Evolutionary conservation across 1,140 invertebrate genomes (phyloP).

Genomic region (Latrodectus geometricus): DNA sequence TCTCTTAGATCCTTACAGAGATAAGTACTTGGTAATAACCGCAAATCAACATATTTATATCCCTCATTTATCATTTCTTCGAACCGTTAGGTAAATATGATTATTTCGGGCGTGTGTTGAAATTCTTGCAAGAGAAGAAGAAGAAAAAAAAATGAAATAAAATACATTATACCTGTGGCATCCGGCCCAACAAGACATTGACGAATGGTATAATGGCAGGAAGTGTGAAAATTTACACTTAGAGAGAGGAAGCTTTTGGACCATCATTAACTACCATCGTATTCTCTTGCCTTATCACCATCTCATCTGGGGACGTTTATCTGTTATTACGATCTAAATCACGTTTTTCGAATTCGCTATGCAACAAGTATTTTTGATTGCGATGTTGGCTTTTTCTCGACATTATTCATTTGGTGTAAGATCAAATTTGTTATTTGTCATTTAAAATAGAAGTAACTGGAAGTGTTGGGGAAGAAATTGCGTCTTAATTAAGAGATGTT

Average conservation of each 20-base stretch:
- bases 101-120: neutral
- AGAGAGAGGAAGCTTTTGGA: constrained; percentile 29
- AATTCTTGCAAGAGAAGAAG: neutral
- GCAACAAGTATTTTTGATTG: no score
- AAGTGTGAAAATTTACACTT: constrained; percentile 61
- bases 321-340: constrained; percentile 44
- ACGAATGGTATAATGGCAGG: constrained; percentile 54
- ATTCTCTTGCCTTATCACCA: constrained; percentile 31
- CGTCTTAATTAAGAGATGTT: no score
- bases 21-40: constrained; percentile 41
- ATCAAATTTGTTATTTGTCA: no score
- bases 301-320: constrained; percentile 37
- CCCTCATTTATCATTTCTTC: constrained; percentile 27
- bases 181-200: constrained; percentile 27
- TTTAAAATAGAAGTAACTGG: no score
- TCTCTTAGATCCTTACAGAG: neutral
- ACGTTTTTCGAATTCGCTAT: constrained; percentile 15
- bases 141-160: neutral
- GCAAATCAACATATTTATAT: constrained; percentile 54
- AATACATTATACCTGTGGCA: neutral
- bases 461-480: no score
- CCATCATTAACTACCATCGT: constrained; percentile 37
- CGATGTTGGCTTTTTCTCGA: no score
- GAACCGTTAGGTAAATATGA: constrained; percentile 48
- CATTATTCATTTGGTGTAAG: no score